Evolutionary conservation across 2,797 vertebrate species (phyloP).

Genomic region (Phaenicophaeus curvirostris): DNA sequence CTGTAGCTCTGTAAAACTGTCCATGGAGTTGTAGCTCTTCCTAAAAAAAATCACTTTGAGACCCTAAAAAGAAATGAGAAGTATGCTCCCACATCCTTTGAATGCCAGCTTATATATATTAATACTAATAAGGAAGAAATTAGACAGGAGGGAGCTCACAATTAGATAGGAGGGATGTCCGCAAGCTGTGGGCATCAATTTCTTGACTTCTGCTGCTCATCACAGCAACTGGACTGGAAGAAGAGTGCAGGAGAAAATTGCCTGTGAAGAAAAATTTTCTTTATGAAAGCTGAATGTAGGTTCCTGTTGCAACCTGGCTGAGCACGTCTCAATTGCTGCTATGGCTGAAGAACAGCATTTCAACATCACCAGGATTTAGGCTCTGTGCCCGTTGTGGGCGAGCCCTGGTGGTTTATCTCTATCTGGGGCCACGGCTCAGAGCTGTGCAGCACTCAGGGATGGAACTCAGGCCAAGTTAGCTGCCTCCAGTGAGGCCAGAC

Average conservation of each 20-base stretch:
- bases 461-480: background rate
- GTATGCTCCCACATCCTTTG: background rate
- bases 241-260: background rate
- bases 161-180: background rate
- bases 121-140: background rate
- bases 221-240: background rate
- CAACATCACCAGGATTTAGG: rapidly evolving
- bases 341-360: rapidly evolving
- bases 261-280: background rate
- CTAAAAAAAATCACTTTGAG: background rate
- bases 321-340: background rate
- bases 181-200: background rate
- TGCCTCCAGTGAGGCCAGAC: background rate
- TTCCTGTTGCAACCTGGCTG: background rate
- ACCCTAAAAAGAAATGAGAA: background rate
- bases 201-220: background rate
- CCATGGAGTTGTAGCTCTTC: background rate
- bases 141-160: background rate
- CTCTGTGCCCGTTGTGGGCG: background rate
- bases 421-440: background rate
- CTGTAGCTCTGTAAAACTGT: background rate
- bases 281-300: background rate
- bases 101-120: background rate
- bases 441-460: background rate
- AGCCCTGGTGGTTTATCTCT: background rate